Base-by-base conservation (phyloP, 2,113 vertebrate genomes). In the Hoplias malabaricus region DNA sequence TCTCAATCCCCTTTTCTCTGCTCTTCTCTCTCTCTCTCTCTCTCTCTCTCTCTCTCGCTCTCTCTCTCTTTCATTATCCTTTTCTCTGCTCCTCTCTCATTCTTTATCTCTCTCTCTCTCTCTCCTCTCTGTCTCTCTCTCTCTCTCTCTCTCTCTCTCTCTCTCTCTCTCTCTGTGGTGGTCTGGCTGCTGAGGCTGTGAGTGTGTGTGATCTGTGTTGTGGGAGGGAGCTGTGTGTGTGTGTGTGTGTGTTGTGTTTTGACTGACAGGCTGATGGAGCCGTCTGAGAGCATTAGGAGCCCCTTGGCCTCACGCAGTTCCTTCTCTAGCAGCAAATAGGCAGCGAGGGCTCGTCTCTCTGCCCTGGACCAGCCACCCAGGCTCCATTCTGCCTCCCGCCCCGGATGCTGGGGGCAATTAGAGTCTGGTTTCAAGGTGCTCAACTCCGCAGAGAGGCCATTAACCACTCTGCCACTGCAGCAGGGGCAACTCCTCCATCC, bases 221-320 rank as follows among this genome's bases (percentile, higher is more conserved):
- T 70, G 56, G 11, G 29, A 27, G 33, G 68, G 61, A 63, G 54
- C n/a, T 10, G 21, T n/a, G 38, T 31, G 40, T 25, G 59, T 38
- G 36, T n/a, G 48, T 53, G 21, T 53, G 48, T 50, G 66, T 78
- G 77, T 69, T 36, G 13, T 23, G 21, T 57, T 23, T 68, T 69
- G 72, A 81, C 72, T 79, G 77, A 75, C 80, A 84, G 67, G 27
- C 63, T 79, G 77, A 80, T 75, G 67, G 69, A 59, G 31, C 36
- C 76, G 75, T 80, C 80, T 78, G 21, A 62, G 38, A 69, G 46
- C 70, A 79, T 81, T 78, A 79, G 66, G 50, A 59, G 36, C 67
- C 31, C 34, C 38, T 38, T 25, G 59, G 67, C 53, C 59, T 25
- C n/a, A 67, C 23, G 19, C 40, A 27, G 75, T 61, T 69, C 54